Percentiles rank a stretch among this genome's conserved stretches.
Evolutionary conservation across 2,113 vertebrate species (phyloP).

Genomic region (Pogona vitticeps): DNA sequence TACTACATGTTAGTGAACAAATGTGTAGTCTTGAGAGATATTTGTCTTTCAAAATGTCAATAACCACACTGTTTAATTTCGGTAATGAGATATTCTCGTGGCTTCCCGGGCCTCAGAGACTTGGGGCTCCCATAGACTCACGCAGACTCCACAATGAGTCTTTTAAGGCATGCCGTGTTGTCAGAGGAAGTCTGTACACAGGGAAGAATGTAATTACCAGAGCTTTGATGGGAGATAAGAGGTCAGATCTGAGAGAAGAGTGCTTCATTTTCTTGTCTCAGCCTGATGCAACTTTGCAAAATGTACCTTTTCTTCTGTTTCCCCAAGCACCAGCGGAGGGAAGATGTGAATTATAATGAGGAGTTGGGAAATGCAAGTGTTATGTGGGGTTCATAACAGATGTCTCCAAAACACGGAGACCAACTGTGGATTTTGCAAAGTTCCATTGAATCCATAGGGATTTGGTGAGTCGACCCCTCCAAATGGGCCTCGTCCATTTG

Average conservation of each 20-base stretch:
- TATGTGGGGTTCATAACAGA: neutral
- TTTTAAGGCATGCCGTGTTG: constrained; percentile 8
- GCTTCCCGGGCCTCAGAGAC: neutral
- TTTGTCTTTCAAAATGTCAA: constrained; percentile 31
- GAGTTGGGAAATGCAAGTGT: neutral
- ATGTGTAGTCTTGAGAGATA: neutral
- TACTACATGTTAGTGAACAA: neutral
- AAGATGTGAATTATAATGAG: constrained; percentile 23
- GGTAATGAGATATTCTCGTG: constrained; percentile 25
- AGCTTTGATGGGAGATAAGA: neutral
- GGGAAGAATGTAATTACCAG: neutral
- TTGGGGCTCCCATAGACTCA: neutral
- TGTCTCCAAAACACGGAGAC: neutral
- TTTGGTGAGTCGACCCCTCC: no score
- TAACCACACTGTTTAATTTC: constrained; percentile 1
- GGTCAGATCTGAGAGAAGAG: constrained; percentile 1
- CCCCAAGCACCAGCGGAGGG: neutral
- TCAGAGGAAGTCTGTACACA: neutral
- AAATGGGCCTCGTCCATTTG: no score
- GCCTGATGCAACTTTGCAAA: constrained; percentile 1
- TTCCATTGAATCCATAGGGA: no score
- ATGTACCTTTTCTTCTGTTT: neutral
- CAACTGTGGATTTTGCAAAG: neutral
- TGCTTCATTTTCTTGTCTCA: neutral
- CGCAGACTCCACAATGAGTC: neutral